Base-by-base conservation (phyloP, 2,113 vertebrate species). In the Chionomys nivalis region DNA sequence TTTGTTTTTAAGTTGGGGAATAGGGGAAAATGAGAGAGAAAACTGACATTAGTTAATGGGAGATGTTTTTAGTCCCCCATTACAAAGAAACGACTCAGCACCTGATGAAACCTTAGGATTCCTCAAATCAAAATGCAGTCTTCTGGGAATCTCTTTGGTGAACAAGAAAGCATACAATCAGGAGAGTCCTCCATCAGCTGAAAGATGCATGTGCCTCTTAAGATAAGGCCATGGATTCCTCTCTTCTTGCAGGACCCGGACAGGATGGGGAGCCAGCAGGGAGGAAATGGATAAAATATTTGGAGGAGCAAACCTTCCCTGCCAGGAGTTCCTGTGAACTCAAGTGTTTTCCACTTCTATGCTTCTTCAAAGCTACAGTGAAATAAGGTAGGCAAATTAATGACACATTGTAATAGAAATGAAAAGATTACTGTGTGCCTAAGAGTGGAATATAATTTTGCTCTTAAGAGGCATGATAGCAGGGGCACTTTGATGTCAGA, bases 221-320 rank as follows among this genome's bases (percentile, higher is more conserved):
- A 93, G 98, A 96, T 97, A 93, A 98, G 94, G 94, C 78, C 94
- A 75, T 58, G 95, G 95, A 95, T 97, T 98, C 96, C 75, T 98
- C 98, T 96, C 97, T 98, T 3, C 95, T 97, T 96, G 97, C 95
- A 97, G 96, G 89, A 97, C 89, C 93, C 83, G 95, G 93, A 94
- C 94, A 72, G 1, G 87, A 91, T 81, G 82, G 85, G 47, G 85
- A 92, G 92, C 31, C 55, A 97, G 95, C 93, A 77, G 96, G 97
- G 94, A 97, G 96, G 96, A 98, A 98, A 97, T 97, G 87, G 73
- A 91, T 98, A 95, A 96, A 97, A 97, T 28, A 96, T 97, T 97
- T 95, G 97, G 97, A 96, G 82, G 49, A 94, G 94, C 19, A 96
- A 89, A 95, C 70, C 42, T 89, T 97, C 3, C 11, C 39, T 92